Evolutionary conservation across 2,797 vertebrate species (phyloP), one percentile per base, ranked within the genome.

Genomic region (Vultur gryphus): DNA sequence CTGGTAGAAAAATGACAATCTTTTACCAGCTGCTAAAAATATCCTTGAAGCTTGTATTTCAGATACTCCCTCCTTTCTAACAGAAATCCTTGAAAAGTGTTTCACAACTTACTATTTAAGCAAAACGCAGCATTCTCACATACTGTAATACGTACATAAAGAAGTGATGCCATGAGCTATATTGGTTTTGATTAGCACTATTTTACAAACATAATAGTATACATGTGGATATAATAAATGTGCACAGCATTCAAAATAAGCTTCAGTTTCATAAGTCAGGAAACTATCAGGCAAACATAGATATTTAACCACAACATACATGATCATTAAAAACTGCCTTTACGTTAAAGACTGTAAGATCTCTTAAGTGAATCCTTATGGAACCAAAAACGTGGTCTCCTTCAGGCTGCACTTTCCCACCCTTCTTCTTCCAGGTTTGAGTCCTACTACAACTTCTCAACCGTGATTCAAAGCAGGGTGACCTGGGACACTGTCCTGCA

Each of bases 11-110:
- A 95, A 93, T 14, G 10, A 77, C 78, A 39, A 44, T 65, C 37
- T 91, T 73, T 67, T 54, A 75, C 58, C 48, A 92, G 84, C 61
- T 84, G 78, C 91, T 93, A 96, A 91, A 93, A 96, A 90, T 84
- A 92, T 6, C 61, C 72, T 23, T n/a, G 24, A 75, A 57, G 49
- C 29, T 84, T 39, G 28, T n/a, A 23, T 57, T 84, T 59, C 82
- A 90, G 69, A 80, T 33, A 59, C 15, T 31, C 52, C 49, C 67
- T 78, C 49, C 57, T 35, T 70, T 65, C 71, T 43, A 88, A 54
- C 20, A 72, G 87, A 70, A 87, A 79, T 59, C 86, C 59, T 82
- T 80, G 62, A 29, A 12, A 83, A 78, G 28, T 8, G 25, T 86
- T 93, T 84, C 77, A 72, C 72, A 81, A 81, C 46, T 57, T 33